Evolutionary conservation across 1,140 invertebrate species (phyloP).

Genomic region (Trachelipus rathkii): DNA sequence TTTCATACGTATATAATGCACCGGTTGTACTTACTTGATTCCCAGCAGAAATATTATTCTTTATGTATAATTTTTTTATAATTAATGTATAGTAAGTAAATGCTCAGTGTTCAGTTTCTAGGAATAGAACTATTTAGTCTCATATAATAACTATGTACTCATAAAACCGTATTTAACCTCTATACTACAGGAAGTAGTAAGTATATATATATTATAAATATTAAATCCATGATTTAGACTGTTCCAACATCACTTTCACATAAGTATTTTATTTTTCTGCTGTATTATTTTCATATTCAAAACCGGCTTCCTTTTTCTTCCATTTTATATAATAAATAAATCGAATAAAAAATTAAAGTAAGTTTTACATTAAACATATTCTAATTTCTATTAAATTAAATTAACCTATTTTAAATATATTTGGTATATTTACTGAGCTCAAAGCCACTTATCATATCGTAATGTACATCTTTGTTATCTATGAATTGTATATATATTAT

Average conservation of each 20-base stretch:
- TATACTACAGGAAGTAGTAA: not conserved
- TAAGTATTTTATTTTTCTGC: not conserved
- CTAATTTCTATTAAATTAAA: too few relatives aligned
- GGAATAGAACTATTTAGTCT: not conserved
- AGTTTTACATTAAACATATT: too few relatives aligned
- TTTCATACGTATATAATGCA: too few relatives aligned
- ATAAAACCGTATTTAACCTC: not conserved
- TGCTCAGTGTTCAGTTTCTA: not conserved
- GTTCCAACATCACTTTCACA: not conserved
- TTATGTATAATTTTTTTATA: too few relatives aligned
- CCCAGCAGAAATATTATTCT: too few relatives aligned
- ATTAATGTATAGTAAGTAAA: not conserved
- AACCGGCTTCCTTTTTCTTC: slow-evolving; percentile 1
- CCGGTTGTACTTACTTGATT: too few relatives aligned
- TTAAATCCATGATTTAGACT: not conserved
- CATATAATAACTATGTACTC: not conserved
- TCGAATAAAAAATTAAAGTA: too few relatives aligned
- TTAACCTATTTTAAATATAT: too few relatives aligned
- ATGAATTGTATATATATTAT: not conserved
- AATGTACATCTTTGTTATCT: not conserved
- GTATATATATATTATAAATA: not conserved
- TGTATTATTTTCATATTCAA: not conserved
- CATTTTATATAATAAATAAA: too few relatives aligned
- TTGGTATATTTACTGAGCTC: not conserved
- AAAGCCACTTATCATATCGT: not conserved